Evolutionary conservation across 53 echinoderm and acorn worm species (phyloP), one percentile per base, ranked within the genome.

Genomic region (Echinometra lucunter): DNA sequence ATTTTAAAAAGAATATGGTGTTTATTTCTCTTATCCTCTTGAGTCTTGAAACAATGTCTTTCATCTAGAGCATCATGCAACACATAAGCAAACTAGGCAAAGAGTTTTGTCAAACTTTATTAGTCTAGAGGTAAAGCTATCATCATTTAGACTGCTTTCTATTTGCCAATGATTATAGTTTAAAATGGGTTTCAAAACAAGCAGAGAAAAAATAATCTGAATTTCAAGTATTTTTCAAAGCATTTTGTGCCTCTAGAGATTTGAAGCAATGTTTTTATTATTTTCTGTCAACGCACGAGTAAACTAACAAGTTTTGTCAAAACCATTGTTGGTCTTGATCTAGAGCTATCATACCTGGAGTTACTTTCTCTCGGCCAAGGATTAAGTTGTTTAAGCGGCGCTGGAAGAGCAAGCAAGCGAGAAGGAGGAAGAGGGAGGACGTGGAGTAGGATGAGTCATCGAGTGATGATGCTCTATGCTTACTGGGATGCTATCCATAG

Each of bases 371-470:
- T 58, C 28, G 37, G 35, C 58, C 58, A 58, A 89, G 89, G 89
- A 89, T 60, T 60, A 60, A 60, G 89, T 60, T 34, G 89, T 89
- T 89, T 89, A 89, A 89, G 89, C 60, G 63, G 40, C n/a, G 58
- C 58, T 60, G 18, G 89, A 17, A 16, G 45, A 85, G 47, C n/a
- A 47, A 85, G 85, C 47, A 18, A 83, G 44, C 83, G 6, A 63
- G 28, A n/a, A 32, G 34, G 16, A 25, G 13, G 34, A 23, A 57
- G 53, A 35, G 35, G 88, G 57, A 53, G 53, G 57, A 32, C 1
- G 88, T 23, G 10, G 49, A 28, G 21, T 11, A 56, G 88, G 37
- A 85, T 85, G 85, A 85, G 85, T 85, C 85, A 85, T 47, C 85
- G 2, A n/a, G 3, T 27, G 45, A 85, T 85, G 85, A 49, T 85